These are phyloP conservation scores for Syrphus vitripennis DNA, from an alignment of 2,888 invertebrate genomes.

Conservation along the genomic window DNA sequence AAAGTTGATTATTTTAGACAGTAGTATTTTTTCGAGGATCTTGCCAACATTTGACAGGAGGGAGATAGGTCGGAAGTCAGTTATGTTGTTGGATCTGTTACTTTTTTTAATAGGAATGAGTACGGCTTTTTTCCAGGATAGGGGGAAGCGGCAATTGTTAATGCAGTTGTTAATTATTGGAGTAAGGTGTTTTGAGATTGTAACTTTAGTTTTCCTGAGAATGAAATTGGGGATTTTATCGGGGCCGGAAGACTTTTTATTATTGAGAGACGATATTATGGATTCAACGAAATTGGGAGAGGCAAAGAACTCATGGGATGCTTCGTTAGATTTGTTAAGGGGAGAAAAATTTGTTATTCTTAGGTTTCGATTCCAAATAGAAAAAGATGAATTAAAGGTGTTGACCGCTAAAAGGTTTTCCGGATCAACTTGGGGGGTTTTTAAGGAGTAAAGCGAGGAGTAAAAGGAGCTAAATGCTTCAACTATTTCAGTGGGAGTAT, in stretches of 20 bases:
- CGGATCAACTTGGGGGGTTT: neutral
- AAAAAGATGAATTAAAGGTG: neutral
- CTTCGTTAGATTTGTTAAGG: neutral
- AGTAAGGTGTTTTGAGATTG: too few relatives aligned
- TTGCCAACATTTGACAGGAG: neutral
- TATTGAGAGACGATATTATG: neutral
- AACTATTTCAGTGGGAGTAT: neutral
- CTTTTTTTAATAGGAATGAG: neutral
- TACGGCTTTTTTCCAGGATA: neutral
- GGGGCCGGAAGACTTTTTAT: neutral
- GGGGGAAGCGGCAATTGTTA: neutral
- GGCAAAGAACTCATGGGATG: too few relatives aligned
- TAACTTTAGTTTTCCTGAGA: neutral
- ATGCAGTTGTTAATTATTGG: too few relatives aligned
- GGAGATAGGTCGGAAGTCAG: neutral
- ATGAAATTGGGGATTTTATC: neutral
- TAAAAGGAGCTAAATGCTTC: neutral
- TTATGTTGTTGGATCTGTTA: neutral
- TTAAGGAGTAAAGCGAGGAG: neutral
- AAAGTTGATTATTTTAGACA: neutral
- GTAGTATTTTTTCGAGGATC: neutral
- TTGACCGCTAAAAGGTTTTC: neutral
- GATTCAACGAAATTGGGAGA: neutral
- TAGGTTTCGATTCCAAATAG: neutral
- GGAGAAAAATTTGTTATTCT: neutral